Evolutionary conservation across 1,140 invertebrate species (phyloP), one percentile per base, ranked within the genome.

Genomic region (Ips nitidus): DNA sequence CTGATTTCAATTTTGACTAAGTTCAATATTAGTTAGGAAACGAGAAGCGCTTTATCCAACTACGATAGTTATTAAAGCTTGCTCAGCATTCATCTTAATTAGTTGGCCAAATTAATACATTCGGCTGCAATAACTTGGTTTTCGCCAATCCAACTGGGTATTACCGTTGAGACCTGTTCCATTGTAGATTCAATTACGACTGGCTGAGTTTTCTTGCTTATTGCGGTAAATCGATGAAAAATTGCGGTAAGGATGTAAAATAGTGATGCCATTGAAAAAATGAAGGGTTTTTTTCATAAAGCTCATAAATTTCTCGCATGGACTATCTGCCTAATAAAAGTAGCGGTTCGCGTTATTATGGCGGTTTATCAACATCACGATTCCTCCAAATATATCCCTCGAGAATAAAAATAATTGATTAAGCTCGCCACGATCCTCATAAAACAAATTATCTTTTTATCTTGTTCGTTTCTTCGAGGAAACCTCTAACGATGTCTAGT

Each of bases 371-470:
- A 63, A 63, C 60, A 52, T 63, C 50, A 63, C 50, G 60, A 63
- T 38, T 63, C 22, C 40, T 38, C 50, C 60, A 52, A 45, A 52
- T 52, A 63, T 50, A 63, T 63, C 60, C 60, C 47, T 8, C 4
- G 50, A 63, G 60, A 37, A 37, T 63, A 52, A 52, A 63, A 63
- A 52, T 63, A 63, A 63, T 63, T 63, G 45, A 63, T 63, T 63
- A 63, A 41, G 60, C 60, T 45, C 45, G 41, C 59, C 41, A 61
- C 41, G 59, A 61, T 43, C 43, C 59, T 63, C 60, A 63, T 63
- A 63, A 63, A 63, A 45, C 50, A 63, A 63, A 52, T 52, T 63
- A 63, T 63, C 60, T 52, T 63, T 63, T 63, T 63, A 45, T 47
- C 59, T 61, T 61, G 41, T 42, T 58, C 41, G 5, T 58, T 58